Conservation (phyloP, 2,113 vertebrate species). For the Dromaius novaehollandiae region DNA sequence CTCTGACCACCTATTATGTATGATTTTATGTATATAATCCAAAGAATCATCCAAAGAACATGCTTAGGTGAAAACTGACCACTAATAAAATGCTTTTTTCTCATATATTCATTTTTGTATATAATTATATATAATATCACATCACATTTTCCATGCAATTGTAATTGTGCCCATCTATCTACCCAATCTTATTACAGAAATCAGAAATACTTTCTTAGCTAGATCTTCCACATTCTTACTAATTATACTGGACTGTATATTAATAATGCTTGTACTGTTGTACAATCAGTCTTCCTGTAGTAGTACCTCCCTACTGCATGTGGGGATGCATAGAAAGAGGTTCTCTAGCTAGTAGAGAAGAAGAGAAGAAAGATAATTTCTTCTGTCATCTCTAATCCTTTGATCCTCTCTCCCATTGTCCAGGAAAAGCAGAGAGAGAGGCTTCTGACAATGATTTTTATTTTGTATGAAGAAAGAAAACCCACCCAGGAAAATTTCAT, state of each 20-base stretch:
- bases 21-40: not conserved
- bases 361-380: not conserved
- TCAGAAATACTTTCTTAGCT: not conserved
- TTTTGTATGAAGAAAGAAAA: not conserved
- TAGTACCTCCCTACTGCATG: too few relatives aligned
- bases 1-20: not conserved
- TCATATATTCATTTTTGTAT: accelerated
- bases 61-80: accelerated
- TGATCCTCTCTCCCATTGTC: not conserved
- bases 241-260: not conserved
- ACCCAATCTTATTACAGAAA: not conserved
- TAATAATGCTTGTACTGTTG: not conserved
- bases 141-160: not conserved
- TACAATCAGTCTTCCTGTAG: not conserved
- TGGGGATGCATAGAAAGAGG: accelerated
- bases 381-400: not conserved
- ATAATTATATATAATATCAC: not conserved
- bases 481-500: not conserved
- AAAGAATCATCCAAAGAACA: not conserved
- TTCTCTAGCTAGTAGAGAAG: not conserved
- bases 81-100: not conserved
- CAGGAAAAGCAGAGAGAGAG: not conserved
- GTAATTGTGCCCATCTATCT: not conserved
- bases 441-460: not conserved
- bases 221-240: not conserved